Evolutionary conservation across 2,888 invertebrate species (phyloP), one percentile per base, ranked within the genome.

Genomic region (Cetonia aurata): DNA sequence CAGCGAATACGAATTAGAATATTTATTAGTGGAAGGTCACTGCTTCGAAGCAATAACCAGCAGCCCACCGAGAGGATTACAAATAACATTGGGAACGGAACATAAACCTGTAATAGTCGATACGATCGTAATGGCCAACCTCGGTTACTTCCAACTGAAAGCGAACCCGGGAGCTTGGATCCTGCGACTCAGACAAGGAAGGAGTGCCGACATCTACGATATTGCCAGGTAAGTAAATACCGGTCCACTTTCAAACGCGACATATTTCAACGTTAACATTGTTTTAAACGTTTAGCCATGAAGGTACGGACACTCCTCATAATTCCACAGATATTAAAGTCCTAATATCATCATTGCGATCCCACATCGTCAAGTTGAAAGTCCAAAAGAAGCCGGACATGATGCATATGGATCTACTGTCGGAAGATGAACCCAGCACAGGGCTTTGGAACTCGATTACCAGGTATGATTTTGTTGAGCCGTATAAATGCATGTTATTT

Each of bases 41-140:
- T 99, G 99, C 81, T 98, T 97, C 86, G 99, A 99, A 85, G 90
- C 93, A 3, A 88, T 91, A 0, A 89, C 93, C 50, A 96, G 96
- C 66, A 96, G 96, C 76, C 98, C 98, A 0, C 99, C 99, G 0
- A 88, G 99, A 75, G 99, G 99, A 0, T 87, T 99, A n/a, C 99
- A 99, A 86, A 93, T 99, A 71, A 94, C 95, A 3, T 86, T 99
- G 59, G 98, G 98, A 53, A 94, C 96, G 0, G 90, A 92, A 73
- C 88, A 87, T n/a, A 86, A 89, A 71, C 92, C 94, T 0, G 90
- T 92, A 6, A 88, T 91, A 75, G 93, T 95, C 77, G 99, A 99
- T 85, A 99, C 99, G 15, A 99, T 99, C 77, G 99, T 99, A n/a
- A 99, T 99, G 99, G 99, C 99, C 6, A 99, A 99, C 86, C 88